phyloP scores from a whole-genome alignment of 2,888 invertebrate species.

The Ochropleura leucogaster region DNA sequence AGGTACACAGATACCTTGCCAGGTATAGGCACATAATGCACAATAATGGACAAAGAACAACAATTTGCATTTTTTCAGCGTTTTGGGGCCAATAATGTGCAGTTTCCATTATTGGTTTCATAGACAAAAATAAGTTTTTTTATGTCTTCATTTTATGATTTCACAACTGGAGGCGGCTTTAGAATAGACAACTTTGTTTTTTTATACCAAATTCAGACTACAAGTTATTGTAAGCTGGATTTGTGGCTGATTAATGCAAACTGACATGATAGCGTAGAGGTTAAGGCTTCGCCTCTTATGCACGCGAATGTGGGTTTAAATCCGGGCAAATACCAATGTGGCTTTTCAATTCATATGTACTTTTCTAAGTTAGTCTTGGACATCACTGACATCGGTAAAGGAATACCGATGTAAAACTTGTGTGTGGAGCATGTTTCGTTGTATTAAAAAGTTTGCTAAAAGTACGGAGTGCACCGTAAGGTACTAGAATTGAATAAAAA shows the following conservation, averaged over 20 bases:
- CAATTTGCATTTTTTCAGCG: slow-evolving; percentile 51
- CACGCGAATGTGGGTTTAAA: too few relatives aligned
- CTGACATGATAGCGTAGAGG: not conserved
- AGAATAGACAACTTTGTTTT: not conserved
- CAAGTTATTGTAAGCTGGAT: too few relatives aligned
- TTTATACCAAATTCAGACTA: too few relatives aligned
- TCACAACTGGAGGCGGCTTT: too few relatives aligned
- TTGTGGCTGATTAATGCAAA: not conserved
- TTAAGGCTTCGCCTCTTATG: too few relatives aligned
- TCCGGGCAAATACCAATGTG: too few relatives aligned
- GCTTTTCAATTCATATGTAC: too few relatives aligned
- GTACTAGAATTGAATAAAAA: not conserved
- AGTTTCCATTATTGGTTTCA: slow-evolving; percentile 18
- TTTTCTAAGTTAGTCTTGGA: too few relatives aligned
- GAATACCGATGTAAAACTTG: too few relatives aligned
- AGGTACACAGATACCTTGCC: too few relatives aligned
- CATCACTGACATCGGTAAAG: too few relatives aligned
- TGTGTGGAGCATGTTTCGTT: not conserved
- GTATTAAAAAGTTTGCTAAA: not conserved
- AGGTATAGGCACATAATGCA: not conserved
- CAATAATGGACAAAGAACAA: slow-evolving; percentile 37
- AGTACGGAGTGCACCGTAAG: not conserved
- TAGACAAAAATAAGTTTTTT: not conserved
- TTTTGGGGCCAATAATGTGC: slow-evolving; percentile 24
- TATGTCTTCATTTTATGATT: too few relatives aligned